Evolutionary conservation across 2,797 vertebrate genomes (phyloP).

Genomic region (Siniperca undulata): DNA sequence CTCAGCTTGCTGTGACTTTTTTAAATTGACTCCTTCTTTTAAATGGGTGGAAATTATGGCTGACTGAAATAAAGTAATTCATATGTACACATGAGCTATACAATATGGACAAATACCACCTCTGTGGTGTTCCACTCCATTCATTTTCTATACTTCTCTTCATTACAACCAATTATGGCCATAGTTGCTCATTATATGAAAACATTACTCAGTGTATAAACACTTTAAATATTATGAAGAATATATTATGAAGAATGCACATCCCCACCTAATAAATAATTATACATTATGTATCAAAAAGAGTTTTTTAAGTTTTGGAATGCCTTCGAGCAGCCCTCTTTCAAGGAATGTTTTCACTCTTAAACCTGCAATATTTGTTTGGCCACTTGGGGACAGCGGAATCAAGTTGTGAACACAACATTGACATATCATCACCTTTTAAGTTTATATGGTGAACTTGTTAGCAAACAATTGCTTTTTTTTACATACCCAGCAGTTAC

Average conservation of each 20-base stretch:
- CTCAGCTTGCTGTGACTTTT: slow-evolving; percentile 50
- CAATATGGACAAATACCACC: slow-evolving; percentile 53
- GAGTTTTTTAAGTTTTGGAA: not conserved
- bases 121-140: slow-evolving; percentile 54
- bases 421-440: not conserved
- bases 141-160: slow-evolving; percentile 52
- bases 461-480: not conserved
- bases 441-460: not conserved
- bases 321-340: not conserved
- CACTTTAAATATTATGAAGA: slow-evolving; percentile 55
- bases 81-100: slow-evolving; percentile 57
- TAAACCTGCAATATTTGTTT: not conserved
- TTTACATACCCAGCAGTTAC: not conserved
- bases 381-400: not conserved
- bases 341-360: not conserved
- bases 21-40: slow-evolving; percentile 35
- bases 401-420: not conserved
- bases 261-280: slow-evolving; percentile 45
- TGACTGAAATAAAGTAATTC: slow-evolving; percentile 68
- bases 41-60: slow-evolving; percentile 60
- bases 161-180: slow-evolving; percentile 59
- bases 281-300: slow-evolving; percentile 11
- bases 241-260: slow-evolving; percentile 44
- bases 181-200: slow-evolving; percentile 54
- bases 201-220: slow-evolving; percentile 58